Base-by-base conservation (phyloP, 1,140 invertebrate genomes). In the Mercenaria mercenaria region DNA sequence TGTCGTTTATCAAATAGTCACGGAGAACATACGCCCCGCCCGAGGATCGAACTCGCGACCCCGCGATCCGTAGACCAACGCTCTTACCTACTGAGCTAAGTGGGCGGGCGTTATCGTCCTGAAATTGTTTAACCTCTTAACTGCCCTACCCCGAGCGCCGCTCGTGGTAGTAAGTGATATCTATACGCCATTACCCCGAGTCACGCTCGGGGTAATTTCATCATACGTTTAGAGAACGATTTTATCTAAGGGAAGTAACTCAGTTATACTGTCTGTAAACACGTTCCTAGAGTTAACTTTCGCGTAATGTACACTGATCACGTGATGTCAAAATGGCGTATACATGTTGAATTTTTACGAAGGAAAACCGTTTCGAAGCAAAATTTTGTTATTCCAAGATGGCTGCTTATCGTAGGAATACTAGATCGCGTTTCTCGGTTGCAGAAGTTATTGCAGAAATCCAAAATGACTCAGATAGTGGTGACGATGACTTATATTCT, bases 71-170 rank as follows among this genome's bases (percentile, higher is more conserved):
- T n/a, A n/a, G n/a, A n/a, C n/a, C n/a, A n/a, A n/a, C n/a, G 13
- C 32, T 83, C 64, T 64, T 10, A 83, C 29, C 23, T 23, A 18
- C 84, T 92, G 32, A 77, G 43, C 2, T 26, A 18, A 29, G 91
- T 92, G 8, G n/a, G 87, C 13, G 92, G 91, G 39, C 92, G 89
- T 89, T 39, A 90, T 32, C 89, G 91, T 13, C 81, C 89, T 0
- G 67, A 81, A n/a, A 90, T 81, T 80, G 11, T 29, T 86, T 6
- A 92, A 47, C 8, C 8, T 10, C 61, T 64, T 64, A n/a, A 11
- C 61, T 64, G 61, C 61, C 61, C 23, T 64, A 6, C n/a, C 61
- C 61, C 8, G 23, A 64, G 61, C 61, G 23, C 61, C 61, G 61
- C 61, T 64, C n/a, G 72, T 4, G 72, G 61, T 64, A 64, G 23